Percentiles rank a stretch among this genome's conserved stretches.
phyloP scores from a whole-genome alignment of 2,888 invertebrate species.

The Punctoribates punctum region DNA sequence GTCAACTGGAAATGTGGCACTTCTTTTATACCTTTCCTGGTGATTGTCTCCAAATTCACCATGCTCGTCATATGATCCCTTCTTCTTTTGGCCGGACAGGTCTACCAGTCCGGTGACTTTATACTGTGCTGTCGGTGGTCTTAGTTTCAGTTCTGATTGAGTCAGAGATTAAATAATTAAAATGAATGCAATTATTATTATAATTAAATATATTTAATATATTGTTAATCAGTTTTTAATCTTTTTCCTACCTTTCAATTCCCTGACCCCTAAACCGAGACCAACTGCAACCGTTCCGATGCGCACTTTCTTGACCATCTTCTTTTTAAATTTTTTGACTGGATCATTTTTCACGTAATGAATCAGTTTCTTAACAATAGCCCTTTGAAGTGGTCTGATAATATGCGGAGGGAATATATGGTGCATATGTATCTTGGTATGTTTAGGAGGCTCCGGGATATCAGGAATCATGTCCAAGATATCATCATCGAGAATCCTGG shows the following conservation, averaged over 20 bases:
- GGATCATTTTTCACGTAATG: neutral
- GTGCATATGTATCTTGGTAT: conserved; percentile 10
- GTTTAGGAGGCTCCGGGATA: neutral
- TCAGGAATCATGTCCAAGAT: neutral
- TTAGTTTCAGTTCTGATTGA: neutral
- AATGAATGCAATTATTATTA: neutral
- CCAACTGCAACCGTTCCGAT: neutral
- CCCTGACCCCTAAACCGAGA: neutral
- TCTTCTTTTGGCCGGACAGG: neutral
- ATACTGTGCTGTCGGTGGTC: neutral
- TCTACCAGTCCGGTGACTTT: neutral
- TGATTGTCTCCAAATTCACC: neutral
- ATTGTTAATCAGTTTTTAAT: neutral
- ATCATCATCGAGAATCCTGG: neutral
- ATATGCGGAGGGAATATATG: neutral
- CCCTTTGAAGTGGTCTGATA: neutral
- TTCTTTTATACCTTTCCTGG: neutral
- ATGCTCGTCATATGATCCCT: neutral
- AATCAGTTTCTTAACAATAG: neutral
- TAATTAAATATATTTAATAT: neutral
- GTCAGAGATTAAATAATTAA: neutral
- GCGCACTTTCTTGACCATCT: neutral
- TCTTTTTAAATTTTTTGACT: neutral
- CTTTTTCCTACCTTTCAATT: neutral
- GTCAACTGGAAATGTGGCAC: neutral